phyloP scores from a whole-genome alignment of 2,797 vertebrate species.

The Trachops cirrhosus region DNA sequence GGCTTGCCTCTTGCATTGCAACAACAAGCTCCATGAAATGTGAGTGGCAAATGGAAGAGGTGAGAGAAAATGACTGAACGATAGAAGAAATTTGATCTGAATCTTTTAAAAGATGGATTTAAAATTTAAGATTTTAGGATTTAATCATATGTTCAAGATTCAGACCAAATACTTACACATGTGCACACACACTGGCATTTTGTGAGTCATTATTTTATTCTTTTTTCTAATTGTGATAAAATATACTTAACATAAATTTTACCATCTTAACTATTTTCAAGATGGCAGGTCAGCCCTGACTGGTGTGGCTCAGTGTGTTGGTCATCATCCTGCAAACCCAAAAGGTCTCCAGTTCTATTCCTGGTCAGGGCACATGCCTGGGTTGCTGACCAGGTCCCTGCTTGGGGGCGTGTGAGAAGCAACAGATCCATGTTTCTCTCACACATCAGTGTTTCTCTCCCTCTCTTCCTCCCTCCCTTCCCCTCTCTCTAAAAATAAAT shows the following conservation, averaged over 20 bases:
- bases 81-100: neutral
- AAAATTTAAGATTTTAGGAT: neutral
- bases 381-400: no score
- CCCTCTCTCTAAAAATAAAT: no score
- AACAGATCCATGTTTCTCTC: no score
- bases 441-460: no score
- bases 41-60: neutral
- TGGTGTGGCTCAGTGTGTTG: no score
- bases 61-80: neutral
- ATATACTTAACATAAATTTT: neutral
- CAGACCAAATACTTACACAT: neutral
- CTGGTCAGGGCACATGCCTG: no score
- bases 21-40: accelerated
- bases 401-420: no score
- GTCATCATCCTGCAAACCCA: no score
- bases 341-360: no score
- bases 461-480: no score
- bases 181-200: neutral
- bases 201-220: neutral
- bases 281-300: no score
- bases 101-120: neutral
- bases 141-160: neutral
- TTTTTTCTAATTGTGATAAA: neutral
- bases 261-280: neutral
- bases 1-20: accelerated